Conservation (phyloP, 2,797 vertebrate species). For the Anguilla anguilla region DNA sequence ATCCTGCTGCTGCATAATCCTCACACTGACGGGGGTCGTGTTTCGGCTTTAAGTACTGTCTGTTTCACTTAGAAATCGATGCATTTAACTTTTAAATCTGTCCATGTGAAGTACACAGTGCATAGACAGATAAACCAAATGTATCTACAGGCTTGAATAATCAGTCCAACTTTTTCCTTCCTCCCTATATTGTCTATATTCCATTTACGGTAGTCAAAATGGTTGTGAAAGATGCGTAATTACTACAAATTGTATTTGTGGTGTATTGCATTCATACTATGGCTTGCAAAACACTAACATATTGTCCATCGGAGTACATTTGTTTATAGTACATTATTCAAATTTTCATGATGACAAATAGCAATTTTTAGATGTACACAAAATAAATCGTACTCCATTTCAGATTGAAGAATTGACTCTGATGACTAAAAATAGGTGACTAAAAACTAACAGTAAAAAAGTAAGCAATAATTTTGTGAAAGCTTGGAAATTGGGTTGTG, state of each 20-base stretch:
- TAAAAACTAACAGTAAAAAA: not conserved
- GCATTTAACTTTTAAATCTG: conserved; percentile 30
- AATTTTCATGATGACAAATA: not conserved
- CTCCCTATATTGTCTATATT: not conserved
- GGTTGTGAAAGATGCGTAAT: not conserved
- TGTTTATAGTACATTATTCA: not conserved
- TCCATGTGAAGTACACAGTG: not conserved
- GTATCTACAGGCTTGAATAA: conserved; percentile 9
- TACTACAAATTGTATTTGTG: not conserved
- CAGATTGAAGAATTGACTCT: not conserved
- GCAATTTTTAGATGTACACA: not conserved
- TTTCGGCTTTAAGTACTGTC: conserved; percentile 62
- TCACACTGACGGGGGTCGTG: conserved; percentile 55
- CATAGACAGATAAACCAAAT: not conserved
- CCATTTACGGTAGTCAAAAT: not conserved
- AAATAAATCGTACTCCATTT: not conserved
- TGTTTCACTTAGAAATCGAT: conserved; percentile 41
- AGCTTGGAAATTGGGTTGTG: conserved; percentile 34
- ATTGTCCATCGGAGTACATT: not conserved
- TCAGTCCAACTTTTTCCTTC: not conserved
- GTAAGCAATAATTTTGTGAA: not conserved
- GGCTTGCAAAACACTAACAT: not conserved
- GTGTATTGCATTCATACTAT: not conserved
- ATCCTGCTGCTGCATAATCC: conserved; percentile 64
- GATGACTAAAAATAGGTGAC: not conserved